A percentile compares a stretch with the other conserved stretches of the same genome.
Conservation (phyloP, 2,797 vertebrate species). For the Hephaestus fuliginosus region DNA sequence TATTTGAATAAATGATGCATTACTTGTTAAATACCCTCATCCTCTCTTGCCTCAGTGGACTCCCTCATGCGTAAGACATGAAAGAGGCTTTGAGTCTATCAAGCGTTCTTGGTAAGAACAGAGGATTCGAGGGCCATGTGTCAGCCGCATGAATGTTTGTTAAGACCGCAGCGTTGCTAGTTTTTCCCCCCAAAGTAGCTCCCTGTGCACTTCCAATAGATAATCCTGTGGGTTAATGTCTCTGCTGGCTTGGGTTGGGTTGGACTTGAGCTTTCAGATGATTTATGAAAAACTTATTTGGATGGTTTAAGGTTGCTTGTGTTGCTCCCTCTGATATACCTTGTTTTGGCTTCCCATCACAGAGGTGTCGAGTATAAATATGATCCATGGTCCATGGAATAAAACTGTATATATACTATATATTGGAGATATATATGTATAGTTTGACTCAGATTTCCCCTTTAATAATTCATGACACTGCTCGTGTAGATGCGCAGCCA, state of each 20-base stretch:
- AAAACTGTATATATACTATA: not conserved
- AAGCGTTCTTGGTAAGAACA: not conserved
- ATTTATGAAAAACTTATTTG: not conserved
- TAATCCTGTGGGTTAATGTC: not conserved
- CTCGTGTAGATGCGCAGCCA: not conserved
- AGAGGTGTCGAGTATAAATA: no score
- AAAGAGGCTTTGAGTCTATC: not conserved
- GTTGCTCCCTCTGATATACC: no score
- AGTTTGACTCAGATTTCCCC: no score
- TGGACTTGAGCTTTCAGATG: not conserved
- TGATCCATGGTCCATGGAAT: not conserved
- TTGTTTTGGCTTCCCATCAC: not conserved
- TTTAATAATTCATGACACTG: not conserved
- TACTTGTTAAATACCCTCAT: slow-evolving; percentile 13
- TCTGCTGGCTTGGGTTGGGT: not conserved
- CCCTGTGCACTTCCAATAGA: not conserved
- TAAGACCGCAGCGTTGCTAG: not conserved
- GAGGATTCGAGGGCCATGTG: not conserved
- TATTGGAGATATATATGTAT: no score
- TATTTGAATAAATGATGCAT: slow-evolving; percentile 17
- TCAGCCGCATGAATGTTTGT: slow-evolving; percentile 18
- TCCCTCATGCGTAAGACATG: slow-evolving; percentile 1
- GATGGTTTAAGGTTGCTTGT: not conserved
- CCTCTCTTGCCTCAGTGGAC: not conserved
- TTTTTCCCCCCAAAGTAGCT: not conserved